Evolutionary conservation across 2,113 vertebrate species (phyloP), one percentile per base, ranked within the genome.

Genomic region (Centropristis striata): DNA sequence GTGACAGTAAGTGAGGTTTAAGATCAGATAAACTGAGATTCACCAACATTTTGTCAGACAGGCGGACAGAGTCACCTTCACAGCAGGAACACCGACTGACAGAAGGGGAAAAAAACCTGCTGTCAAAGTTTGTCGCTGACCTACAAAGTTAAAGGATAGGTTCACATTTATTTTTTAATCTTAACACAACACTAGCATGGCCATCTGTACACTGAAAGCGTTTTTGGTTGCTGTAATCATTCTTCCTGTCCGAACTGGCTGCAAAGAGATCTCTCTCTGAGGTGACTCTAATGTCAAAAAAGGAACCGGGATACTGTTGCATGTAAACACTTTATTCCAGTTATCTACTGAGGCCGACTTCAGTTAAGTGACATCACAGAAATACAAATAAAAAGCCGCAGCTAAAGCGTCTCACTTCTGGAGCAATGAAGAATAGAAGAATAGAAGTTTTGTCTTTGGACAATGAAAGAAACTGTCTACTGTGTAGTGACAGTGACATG

Each of bases 11-110:
- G 9, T 28, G 27, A 67, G 4, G 57, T 63, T 57, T 50, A 37
- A 60, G 16, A 74, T 27, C 54, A 59, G 78, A 61, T 36, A 21
- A 78, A 28, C 12, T 11, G 59, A 61, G 20, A 44, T 63, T 53
- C 49, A 42, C 44, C 47, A 61, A 36, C 49, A 54, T 39, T 57
- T 42, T 57, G 23, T 44, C 32, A 54, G 60, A 3, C 49, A 25
- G 14, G n/a, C 28, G 12, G 41, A 32, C 54, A 42, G 59, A 79
- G 76, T 75, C 82, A 76, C 71, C 59, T 75, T 84, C 59, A 57
- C 54, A n/a, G 54, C 5, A 2, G 28, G 4, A 4, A 25, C 10
- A 8, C 70, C 36, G 42, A 64, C 46, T 32, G 27, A 71, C 23
- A 39, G 9, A 20, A 61, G 37, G 14, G n/a, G 6, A 32, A 4